phyloP scores from a whole-genome alignment of 2,113 vertebrate genomes.

The Ascaphus truei region DNA sequence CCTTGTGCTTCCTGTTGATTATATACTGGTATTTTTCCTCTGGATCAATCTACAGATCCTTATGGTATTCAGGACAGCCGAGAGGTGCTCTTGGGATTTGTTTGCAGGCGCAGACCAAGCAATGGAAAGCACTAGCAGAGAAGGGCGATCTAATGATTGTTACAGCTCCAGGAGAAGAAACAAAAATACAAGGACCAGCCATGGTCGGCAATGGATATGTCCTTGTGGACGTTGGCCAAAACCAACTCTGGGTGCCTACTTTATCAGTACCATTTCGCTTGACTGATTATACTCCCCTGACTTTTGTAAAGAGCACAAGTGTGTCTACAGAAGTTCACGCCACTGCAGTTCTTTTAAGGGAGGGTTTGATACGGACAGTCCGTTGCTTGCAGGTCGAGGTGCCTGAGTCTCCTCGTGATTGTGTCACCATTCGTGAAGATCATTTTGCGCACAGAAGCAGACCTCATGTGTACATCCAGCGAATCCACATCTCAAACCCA shows the following conservation, averaged over 20 bases:
- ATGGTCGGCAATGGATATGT: slow-evolving; percentile 84
- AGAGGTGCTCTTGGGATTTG: slow-evolving; percentile 69
- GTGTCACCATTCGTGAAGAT: slow-evolving; percentile 82
- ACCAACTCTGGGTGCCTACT: slow-evolving; percentile 80
- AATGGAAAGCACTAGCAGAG: slow-evolving; percentile 66
- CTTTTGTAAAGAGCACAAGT: slow-evolving; percentile 60
- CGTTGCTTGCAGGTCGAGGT: slow-evolving; percentile 65
- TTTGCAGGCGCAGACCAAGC: slow-evolving; percentile 69
- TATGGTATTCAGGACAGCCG: slow-evolving; percentile 55
- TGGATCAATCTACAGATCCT: slow-evolving; percentile 57
- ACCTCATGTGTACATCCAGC: slow-evolving; percentile 81
- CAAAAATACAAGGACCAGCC: slow-evolving; percentile 62
- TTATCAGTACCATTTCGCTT: slow-evolving; percentile 61
- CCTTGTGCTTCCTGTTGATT: slow-evolving; percentile 68
- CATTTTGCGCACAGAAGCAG: slow-evolving; percentile 84
- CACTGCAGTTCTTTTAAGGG: slow-evolving; percentile 68
- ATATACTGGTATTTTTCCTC: slow-evolving; percentile 82
- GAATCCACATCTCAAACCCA: slow-evolving; percentile 81
- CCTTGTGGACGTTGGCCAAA: slow-evolving; percentile 71
- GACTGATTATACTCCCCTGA: slow-evolving; percentile 71
- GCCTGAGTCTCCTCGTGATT: slow-evolving; percentile 62
- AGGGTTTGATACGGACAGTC: slow-evolving; percentile 74
- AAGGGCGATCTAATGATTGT: slow-evolving; percentile 57
- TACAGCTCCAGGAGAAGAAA: slow-evolving; percentile 35
- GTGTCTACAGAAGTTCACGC: slow-evolving; percentile 62